phyloP scores from a whole-genome alignment of 1,140 invertebrate species.

The Sipha flava region DNA sequence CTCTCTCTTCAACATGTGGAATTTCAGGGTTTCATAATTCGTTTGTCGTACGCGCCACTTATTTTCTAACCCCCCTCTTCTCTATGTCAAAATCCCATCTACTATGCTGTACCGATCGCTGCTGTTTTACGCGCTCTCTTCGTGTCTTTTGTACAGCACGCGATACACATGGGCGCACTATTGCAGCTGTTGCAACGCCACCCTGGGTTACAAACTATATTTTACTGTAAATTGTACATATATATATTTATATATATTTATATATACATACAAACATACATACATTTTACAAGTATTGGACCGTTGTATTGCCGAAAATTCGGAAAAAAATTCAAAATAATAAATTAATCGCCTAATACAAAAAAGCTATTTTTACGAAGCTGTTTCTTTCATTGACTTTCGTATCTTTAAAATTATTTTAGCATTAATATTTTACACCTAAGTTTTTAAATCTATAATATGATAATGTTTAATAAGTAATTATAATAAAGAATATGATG shows the following conservation, averaged over 20 bases:
- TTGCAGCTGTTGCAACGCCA: slow-evolving; percentile 11
- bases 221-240: neutral
- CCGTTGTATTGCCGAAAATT: neutral
- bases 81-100: neutral
- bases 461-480: no score
- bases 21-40: slow-evolving; percentile 1
- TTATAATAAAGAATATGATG: no score
- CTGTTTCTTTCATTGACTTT: no score
- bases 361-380: neutral
- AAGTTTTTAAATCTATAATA: no score
- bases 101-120: neutral
- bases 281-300: neutral
- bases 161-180: neutral
- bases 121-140: neutral
- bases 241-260: neutral
- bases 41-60: slow-evolving; percentile 7
- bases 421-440: no score
- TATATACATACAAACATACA: neutral
- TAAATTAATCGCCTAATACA: neutral
- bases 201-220: neutral
- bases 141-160: slow-evolving; percentile 12
- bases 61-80: neutral
- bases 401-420: no score
- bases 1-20: neutral
- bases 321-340: neutral